Percentiles rank a stretch among this genome's conserved stretches.
Evolutionary conservation across 2,113 vertebrate species (phyloP).

Genomic region (Odontesthes bonariensis): DNA sequence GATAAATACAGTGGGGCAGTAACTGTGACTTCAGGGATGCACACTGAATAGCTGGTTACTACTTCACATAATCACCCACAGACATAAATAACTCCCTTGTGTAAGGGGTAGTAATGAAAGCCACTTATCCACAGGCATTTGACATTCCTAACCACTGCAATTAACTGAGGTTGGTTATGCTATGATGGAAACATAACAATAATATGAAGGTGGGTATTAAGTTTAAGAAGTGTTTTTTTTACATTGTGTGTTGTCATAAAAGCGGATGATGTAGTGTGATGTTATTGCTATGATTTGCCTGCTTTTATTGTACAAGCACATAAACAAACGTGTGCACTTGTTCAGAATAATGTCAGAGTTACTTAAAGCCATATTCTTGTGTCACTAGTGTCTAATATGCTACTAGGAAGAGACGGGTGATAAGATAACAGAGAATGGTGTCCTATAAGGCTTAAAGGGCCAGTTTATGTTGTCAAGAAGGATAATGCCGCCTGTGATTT

Average conservation of each 20-base stretch:
- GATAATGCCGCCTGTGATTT: not conserved
- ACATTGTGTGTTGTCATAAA: not conserved
- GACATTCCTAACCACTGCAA: not conserved
- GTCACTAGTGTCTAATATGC: not conserved
- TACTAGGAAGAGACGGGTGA: not conserved
- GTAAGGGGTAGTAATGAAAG: conserved; percentile 41
- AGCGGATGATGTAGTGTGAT: not conserved
- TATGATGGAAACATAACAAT: not conserved
- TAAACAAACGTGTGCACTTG: not conserved
- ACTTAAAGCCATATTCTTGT: not conserved
- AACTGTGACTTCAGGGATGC: conserved; percentile 50
- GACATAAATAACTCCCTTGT: conserved; percentile 63
- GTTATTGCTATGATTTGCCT: not conserved
- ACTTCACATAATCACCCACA: conserved; percentile 53
- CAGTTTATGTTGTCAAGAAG: not conserved
- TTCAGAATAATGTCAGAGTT: not conserved
- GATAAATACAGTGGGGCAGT: conserved; percentile 53
- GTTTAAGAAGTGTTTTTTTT: not conserved
- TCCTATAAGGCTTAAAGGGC: not conserved
- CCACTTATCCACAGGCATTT: conserved; percentile 44
- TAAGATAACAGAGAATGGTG: not conserved
- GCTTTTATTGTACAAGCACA: not conserved
- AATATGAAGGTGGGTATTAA: not conserved
- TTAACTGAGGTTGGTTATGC: conserved; percentile 4
- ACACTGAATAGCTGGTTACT: conserved; percentile 42